phyloP scores from a whole-genome alignment of 2,888 invertebrate species.

The Uloborus plumipes region DNA sequence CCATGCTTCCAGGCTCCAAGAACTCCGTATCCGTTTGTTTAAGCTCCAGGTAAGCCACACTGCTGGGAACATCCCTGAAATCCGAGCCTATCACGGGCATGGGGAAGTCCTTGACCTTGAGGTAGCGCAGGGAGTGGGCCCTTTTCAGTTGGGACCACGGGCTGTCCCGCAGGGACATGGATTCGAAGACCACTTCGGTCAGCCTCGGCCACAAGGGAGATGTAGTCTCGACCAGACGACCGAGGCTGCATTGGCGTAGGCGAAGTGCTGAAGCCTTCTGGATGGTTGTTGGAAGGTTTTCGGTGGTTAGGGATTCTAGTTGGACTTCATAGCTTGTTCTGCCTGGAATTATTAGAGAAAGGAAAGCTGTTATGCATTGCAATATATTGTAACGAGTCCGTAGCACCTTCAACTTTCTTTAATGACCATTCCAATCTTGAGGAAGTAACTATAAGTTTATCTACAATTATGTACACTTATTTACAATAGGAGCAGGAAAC shows the following conservation, averaged over 20 bases:
- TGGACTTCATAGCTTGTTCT: background rate
- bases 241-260: slow-evolving; percentile 18
- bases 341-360: too few relatives aligned
- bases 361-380: too few relatives aligned
- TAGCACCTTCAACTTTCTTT: too few relatives aligned
- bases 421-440: too few relatives aligned
- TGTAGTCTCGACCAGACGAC: slow-evolving; percentile 5
- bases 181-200: slow-evolving; percentile 31
- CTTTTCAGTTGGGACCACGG: slow-evolving; percentile 26
- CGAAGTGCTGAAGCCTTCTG: slow-evolving; percentile 1
- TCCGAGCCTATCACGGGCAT: slow-evolving; percentile 18
- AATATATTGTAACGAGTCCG: too few relatives aligned
- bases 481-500: too few relatives aligned
- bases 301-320: slow-evolving; percentile 4
- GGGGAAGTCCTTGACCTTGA: slow-evolving; percentile 13
- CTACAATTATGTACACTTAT: too few relatives aligned
- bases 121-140: slow-evolving; percentile 5
- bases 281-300: slow-evolving; percentile 2
- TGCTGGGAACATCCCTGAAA: slow-evolving; percentile 29
- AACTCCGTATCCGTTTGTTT: slow-evolving; percentile 32
- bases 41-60: slow-evolving; percentile 27
- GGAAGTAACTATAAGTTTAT: too few relatives aligned
- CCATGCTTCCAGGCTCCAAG: slow-evolving; percentile 22
- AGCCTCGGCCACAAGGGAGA: slow-evolving; percentile 29
- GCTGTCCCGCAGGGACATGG: background rate